Base-by-base conservation (phyloP, 2,888 invertebrate species). In the Gerosis bhagava region DNA sequence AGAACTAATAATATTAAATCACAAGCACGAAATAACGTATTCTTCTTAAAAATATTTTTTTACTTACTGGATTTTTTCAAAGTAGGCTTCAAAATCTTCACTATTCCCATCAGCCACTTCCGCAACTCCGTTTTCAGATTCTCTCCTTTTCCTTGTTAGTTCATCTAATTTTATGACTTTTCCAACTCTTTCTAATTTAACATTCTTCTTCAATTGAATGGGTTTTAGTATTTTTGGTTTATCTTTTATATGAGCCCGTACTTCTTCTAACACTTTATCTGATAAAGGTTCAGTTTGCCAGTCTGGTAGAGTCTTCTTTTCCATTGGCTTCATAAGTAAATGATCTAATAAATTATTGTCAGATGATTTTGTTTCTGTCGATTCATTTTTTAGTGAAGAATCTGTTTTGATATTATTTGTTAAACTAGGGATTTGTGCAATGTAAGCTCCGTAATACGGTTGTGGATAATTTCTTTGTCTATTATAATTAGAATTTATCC, bases 211-310 rank as follows among this genome's bases (percentile, higher is more conserved):
- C n/a, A 77, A 58, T 1, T 75, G 69, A 17, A 76, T 59, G 0
- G 76, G 60, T 32, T 68, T 77, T 0, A 77, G 28, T 1, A 72
- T 21, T 36, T 67, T 77, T 0, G 68, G 57, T 22, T 73, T 74
- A 4, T 77, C 61, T 6, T 62, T 64, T 5, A 79, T 56, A 44
- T 81, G 73, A 0, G 81, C 81, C 62, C 68, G 75, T 0, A 83
- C 69, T 54, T 83, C 84, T 8, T 83, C 71, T 8, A 83, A 42
- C 5, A 78, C 62, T 15, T 72, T 62, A 7, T 51, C 42, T 3
- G 80, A 60, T n/a, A 86, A 39, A 1, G 73, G 65, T 44, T 72
- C 68, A 0, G 81, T 83, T 52, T 81, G 72, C 87, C 86, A 87
- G 2, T 65, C 63, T 0, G 70, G 67, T 1, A 50, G 54, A 3